Evolutionary conservation across 2,113 vertebrate species (phyloP).

Genomic region (Stigmatopora nigra): DNA sequence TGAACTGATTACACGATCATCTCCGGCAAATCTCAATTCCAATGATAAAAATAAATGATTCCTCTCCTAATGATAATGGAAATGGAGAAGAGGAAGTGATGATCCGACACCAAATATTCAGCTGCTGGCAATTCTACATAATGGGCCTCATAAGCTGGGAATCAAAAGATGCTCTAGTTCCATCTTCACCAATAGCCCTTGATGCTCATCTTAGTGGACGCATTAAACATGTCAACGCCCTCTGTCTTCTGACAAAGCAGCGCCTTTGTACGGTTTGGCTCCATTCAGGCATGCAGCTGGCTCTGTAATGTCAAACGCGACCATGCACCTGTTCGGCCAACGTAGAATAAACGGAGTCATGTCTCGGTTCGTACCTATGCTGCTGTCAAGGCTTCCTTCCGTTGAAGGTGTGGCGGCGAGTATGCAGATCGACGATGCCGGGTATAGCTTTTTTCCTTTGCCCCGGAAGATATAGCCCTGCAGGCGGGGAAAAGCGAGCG

Average conservation of each 20-base stretch:
- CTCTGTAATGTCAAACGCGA: constrained; percentile 43
- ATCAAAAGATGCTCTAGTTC: constrained; percentile 35
- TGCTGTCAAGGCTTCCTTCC: constrained; percentile 55
- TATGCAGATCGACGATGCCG: constrained; percentile 56
- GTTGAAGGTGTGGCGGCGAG: constrained; percentile 42
- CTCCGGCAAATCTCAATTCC: constrained; percentile 36
- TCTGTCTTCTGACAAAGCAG: constrained; percentile 42
- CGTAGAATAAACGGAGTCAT: constrained; percentile 12
- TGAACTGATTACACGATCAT: constrained; percentile 42
- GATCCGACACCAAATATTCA: constrained; percentile 26
- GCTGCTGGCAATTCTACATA: constrained; percentile 44
- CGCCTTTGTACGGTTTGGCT: constrained; percentile 14
- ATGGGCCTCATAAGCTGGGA: constrained; percentile 40
- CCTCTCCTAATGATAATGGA: not conserved
- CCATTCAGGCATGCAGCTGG: constrained; percentile 9
- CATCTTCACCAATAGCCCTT: constrained; percentile 26
- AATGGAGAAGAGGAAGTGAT: not conserved
- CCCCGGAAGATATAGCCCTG: constrained; percentile 44
- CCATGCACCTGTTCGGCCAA: constrained; percentile 49
- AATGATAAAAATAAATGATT: constrained; percentile 9
- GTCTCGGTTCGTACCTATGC: constrained; percentile 50
- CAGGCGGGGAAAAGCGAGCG: constrained; percentile 43
- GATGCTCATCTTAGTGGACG: constrained; percentile 39
- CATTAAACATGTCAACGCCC: constrained; percentile 51
- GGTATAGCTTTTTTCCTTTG: constrained; percentile 32